Conservation (phyloP, 2,888 invertebrate genomes). For the Gerris lacustris region DNA sequence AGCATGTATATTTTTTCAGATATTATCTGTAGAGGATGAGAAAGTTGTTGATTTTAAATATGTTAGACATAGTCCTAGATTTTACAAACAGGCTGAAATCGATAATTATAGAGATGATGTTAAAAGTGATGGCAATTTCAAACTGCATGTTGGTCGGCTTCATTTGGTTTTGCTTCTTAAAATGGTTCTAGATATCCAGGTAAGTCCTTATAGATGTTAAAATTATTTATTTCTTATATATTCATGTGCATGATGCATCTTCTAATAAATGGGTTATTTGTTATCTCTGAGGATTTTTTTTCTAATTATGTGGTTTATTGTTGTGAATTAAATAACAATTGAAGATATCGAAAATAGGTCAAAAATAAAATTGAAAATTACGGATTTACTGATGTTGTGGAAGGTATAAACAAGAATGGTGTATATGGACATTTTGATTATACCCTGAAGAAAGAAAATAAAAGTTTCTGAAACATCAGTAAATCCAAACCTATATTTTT, state of each 20-base stretch:
- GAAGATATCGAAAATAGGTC: too few species aligned
- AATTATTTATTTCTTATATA: not conserved
- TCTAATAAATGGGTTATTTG: too few species aligned
- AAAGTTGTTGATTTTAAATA: constrained; percentile 67
- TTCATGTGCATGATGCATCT: constrained; percentile 6
- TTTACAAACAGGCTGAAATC: constrained; percentile 40
- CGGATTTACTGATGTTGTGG: too few species aligned
- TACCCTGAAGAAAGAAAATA: too few species aligned
- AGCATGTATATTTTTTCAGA: constrained; percentile 38
- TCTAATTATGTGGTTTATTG: too few species aligned
- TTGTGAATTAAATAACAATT: too few species aligned
- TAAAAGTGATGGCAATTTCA: constrained; percentile 56
- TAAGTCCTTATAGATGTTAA: constrained; percentile 31
- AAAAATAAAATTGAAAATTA: too few species aligned
- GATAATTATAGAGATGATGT: constrained; percentile 41
- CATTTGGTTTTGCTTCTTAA: constrained; percentile 57
- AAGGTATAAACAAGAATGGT: too few species aligned
- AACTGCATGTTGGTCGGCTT: constrained; percentile 55
- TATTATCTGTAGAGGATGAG: constrained; percentile 65
- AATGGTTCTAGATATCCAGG: constrained; percentile 52
- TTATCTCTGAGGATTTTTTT: too few species aligned
- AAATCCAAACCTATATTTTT: too few species aligned
- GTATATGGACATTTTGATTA: too few species aligned
- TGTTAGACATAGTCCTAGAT: constrained; percentile 51
- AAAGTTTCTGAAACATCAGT: too few species aligned